These are phyloP conservation scores for Pocota personata DNA, from an alignment of 2,888 invertebrate genomes.

Conservation along the genomic window DNA sequence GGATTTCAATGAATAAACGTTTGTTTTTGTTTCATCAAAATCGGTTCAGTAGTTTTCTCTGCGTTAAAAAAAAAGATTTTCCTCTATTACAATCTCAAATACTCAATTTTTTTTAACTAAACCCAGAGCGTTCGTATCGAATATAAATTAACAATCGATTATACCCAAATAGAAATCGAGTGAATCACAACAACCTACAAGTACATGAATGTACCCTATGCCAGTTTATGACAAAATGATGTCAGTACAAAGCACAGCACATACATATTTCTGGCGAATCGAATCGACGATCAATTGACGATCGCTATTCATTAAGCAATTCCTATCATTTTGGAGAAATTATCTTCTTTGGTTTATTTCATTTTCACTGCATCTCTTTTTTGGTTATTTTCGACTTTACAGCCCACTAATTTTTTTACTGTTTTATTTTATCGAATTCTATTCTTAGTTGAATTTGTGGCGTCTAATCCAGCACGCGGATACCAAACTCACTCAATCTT, in stretches of 20 bases:
- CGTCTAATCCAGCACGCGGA: background rate
- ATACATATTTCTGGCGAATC: background rate
- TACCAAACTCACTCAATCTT: background rate
- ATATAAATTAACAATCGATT: background rate
- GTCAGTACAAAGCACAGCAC: background rate
- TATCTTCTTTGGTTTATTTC: no score
- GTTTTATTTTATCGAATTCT: background rate
- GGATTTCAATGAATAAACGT: no score
- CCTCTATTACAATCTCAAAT: background rate
- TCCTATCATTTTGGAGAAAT: constrained; percentile 23
- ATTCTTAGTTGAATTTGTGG: background rate
- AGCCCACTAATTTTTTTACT: background rate
- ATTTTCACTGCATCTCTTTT: background rate
- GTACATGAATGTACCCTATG: background rate
- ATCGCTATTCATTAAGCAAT: background rate
- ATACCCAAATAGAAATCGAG: background rate
- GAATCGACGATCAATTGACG: background rate
- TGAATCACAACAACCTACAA: constrained; percentile 15
- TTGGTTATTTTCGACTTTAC: background rate
- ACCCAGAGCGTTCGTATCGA: background rate
- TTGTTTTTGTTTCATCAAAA: no score
- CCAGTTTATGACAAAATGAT: background rate
- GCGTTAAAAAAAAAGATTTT: background rate
- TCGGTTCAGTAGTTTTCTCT: background rate
- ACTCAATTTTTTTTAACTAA: background rate